Percentiles rank a stretch among this genome's conserved stretches.
Evolutionary conservation across 1,140 invertebrate species (phyloP).

Genomic region (Daktulosphaira vitifoliae): DNA sequence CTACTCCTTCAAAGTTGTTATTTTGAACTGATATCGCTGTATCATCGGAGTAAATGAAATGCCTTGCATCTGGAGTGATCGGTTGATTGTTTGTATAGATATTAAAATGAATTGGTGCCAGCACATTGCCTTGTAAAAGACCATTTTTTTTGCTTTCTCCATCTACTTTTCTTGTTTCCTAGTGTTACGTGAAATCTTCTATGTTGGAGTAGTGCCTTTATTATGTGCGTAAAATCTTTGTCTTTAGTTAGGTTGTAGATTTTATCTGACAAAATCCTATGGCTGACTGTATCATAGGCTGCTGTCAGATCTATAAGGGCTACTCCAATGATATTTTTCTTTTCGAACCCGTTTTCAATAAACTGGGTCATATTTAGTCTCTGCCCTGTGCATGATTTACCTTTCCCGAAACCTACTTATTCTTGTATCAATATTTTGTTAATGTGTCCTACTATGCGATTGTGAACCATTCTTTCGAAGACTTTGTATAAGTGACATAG

Average conservation of each 20-base stretch:
- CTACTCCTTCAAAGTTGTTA: conserved; percentile 2
- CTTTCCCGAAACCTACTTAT: conserved; percentile 33
- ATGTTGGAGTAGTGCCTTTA: conserved; percentile 27
- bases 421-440: conserved; percentile 26
- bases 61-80: neutral
- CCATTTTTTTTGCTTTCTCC: conserved; percentile 35
- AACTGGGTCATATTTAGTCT: conserved; percentile 33
- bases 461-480: conserved; percentile 33
- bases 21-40: neutral
- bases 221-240: conserved; percentile 7
- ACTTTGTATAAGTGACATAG: conserved; percentile 34
- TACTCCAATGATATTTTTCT: conserved; percentile 27
- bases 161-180: conserved; percentile 33
- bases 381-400: conserved; percentile 34
- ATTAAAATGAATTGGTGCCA: neutral
- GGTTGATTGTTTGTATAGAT: conserved; percentile 31
- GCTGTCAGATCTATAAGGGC: conserved; percentile 33
- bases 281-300: conserved; percentile 35
- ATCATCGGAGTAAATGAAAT: conserved; percentile 1
- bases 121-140: conserved; percentile 19
- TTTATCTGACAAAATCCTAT: conserved; percentile 28
- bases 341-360: conserved; percentile 35
- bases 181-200: conserved; percentile 33
- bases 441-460: conserved; percentile 20
- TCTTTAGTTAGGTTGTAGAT: conserved; percentile 28